phyloP scores from a whole-genome alignment of 1,140 invertebrate species.

The Polyergus mexicanus region DNA sequence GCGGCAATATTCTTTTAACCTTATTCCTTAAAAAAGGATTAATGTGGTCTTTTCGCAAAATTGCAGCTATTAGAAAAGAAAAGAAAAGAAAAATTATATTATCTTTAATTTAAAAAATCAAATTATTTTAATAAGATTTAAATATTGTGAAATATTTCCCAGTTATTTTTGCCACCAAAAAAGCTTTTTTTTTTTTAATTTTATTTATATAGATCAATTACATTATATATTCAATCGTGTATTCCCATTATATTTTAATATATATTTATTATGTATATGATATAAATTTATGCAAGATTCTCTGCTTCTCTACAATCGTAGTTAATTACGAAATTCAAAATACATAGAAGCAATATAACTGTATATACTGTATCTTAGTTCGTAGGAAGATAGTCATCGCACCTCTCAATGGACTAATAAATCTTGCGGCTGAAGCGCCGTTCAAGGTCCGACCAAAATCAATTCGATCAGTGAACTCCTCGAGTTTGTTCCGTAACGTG shows the following conservation, averaged over 20 bases:
- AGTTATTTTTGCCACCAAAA: background rate
- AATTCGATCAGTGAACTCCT: constrained; percentile 45
- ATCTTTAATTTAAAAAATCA: constrained; percentile 28
- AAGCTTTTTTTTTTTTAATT: constrained; percentile 23
- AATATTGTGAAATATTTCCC: no score
- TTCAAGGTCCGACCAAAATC: constrained; percentile 32
- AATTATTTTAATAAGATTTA: constrained; percentile 20
- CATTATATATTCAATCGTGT: background rate
- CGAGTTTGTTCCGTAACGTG: constrained; percentile 39
- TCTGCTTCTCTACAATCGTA: background rate
- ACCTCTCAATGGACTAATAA: constrained; percentile 49
- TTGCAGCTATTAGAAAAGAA: constrained; percentile 17
- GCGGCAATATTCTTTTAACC: constrained; percentile 3
- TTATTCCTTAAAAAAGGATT: background rate
- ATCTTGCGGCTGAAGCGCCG: constrained; percentile 22
- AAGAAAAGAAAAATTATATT: constrained; percentile 17
- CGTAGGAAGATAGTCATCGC: constrained; percentile 43
- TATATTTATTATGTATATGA: background rate
- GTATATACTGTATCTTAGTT: background rate
- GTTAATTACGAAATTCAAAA: background rate
- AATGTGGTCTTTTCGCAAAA: constrained; percentile 14
- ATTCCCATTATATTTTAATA: background rate
- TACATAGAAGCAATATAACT: background rate
- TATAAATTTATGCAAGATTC: background rate
- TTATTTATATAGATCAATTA: constrained; percentile 17